Percentiles rank a stretch among this genome's conserved stretches.
Conservation (phyloP, 2,113 vertebrate genomes). For the Gymnobelideus leadbeateri region DNA sequence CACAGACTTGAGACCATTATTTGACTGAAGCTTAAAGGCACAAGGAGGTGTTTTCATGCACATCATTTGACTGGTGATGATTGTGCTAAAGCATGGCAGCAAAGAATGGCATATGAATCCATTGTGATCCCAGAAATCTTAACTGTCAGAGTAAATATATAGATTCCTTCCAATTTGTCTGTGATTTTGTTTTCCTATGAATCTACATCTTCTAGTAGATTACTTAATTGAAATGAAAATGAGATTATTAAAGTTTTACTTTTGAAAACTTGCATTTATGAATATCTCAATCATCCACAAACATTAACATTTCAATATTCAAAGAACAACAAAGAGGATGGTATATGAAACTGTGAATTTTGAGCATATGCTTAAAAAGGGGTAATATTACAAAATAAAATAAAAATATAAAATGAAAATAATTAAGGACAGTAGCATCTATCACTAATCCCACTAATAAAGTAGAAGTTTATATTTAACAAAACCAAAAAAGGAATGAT, state of each 20-base stretch:
- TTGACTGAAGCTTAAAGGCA: neutral
- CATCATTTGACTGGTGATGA: neutral
- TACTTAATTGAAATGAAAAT: neutral
- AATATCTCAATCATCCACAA: neutral
- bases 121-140: neutral
- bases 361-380: neutral
- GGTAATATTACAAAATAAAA: neutral
- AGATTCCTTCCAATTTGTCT: neutral
- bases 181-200: neutral
- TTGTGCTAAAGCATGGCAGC: neutral
- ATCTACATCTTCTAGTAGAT: neutral
- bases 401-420: neutral
- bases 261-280: neutral
- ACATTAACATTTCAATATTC: neutral
- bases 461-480: neutral
- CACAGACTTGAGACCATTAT: conserved; percentile 13
- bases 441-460: neutral
- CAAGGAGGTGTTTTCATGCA: neutral
- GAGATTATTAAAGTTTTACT: neutral
- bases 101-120: neutral
- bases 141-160: neutral
- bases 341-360: neutral
- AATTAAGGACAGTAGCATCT: neutral
- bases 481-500: neutral
- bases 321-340: neutral